phyloP scores from a whole-genome alignment of 1,140 invertebrate genomes.

The Drosophila kohkoa region DNA sequence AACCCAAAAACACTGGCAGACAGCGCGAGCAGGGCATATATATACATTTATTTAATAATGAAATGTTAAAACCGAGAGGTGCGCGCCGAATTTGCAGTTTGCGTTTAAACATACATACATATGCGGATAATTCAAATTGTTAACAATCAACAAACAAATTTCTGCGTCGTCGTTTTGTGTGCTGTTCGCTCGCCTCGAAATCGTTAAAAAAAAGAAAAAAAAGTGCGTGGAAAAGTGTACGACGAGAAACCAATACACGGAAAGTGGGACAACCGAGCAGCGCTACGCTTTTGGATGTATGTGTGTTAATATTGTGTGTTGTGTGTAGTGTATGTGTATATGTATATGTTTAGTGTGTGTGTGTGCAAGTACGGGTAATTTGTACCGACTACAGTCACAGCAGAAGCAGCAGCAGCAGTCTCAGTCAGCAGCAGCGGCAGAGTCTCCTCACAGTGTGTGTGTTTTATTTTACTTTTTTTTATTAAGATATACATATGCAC shows the following conservation, averaged over 20 bases:
- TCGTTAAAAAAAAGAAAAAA: slow-evolving; percentile 55
- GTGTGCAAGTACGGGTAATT: slow-evolving; percentile 54
- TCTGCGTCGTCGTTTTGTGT: slow-evolving; percentile 52
- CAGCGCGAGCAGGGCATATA: slow-evolving; percentile 65
- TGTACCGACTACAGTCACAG: slow-evolving; percentile 44
- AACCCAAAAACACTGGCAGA: slow-evolving; percentile 72
- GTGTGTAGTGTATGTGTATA: slow-evolving; percentile 45
- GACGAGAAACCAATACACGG: slow-evolving; percentile 75
- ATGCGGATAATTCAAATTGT: slow-evolving; percentile 45
- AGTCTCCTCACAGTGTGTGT: slow-evolving; percentile 46
- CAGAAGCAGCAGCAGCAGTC: too few relatives aligned
- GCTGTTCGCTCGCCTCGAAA: slow-evolving; percentile 47
- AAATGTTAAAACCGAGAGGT: slow-evolving; percentile 74
- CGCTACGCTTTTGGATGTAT: slow-evolving; percentile 51
- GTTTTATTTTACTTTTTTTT: slow-evolving; percentile 50
- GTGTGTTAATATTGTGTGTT: slow-evolving; percentile 36
- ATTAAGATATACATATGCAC: slow-evolving; percentile 19
- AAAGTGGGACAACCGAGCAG: slow-evolving; percentile 81
- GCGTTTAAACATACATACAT: slow-evolving; percentile 11
- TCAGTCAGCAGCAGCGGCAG: too few relatives aligned
- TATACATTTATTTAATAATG: slow-evolving; percentile 74
- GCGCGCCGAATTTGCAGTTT: slow-evolving; percentile 63
- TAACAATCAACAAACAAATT: slow-evolving; percentile 54
- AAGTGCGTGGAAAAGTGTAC: slow-evolving; percentile 82
- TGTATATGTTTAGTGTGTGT: slow-evolving; percentile 45